phyloP scores from a whole-genome alignment of 2,797 vertebrate species.

The Prionace glauca region DNA sequence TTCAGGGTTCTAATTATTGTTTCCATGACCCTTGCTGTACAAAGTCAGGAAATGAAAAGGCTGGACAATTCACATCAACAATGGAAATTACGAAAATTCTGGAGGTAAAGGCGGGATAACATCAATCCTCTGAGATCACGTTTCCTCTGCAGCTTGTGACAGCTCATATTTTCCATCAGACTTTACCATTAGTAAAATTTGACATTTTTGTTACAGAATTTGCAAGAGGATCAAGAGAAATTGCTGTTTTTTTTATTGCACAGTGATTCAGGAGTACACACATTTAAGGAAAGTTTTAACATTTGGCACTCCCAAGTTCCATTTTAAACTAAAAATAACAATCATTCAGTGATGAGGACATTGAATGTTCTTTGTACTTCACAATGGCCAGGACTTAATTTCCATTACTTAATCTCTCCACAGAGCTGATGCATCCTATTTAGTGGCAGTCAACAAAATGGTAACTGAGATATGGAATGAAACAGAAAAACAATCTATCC shows the following conservation, averaged over 20 bases:
- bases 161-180: conserved; percentile 25
- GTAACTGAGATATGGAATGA: too few relatives aligned
- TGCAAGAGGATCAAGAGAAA: background rate
- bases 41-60: conserved; percentile 36
- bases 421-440: background rate
- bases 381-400: background rate
- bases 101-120: background rate
- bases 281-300: background rate
- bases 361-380: background rate
- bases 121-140: conserved; percentile 1
- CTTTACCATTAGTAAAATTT: background rate
- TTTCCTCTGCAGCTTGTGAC: conserved; percentile 36
- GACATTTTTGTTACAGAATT: background rate
- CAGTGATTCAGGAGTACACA: background rate
- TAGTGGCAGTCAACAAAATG: background rate
- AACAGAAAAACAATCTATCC: background rate
- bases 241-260: background rate
- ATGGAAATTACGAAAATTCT: conserved; percentile 28
- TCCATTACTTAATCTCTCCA: background rate
- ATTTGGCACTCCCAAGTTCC: conserved; percentile 5
- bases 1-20: conserved; percentile 28
- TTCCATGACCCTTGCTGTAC: conserved; percentile 1
- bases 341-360: background rate
- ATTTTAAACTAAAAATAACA: conserved; percentile 3
- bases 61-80: conserved; percentile 18